A percentile compares a stretch with the other conserved stretches of the same genome.
Conservation (phyloP, 2,113 vertebrate species). For the Atrichornis clamosus region DNA sequence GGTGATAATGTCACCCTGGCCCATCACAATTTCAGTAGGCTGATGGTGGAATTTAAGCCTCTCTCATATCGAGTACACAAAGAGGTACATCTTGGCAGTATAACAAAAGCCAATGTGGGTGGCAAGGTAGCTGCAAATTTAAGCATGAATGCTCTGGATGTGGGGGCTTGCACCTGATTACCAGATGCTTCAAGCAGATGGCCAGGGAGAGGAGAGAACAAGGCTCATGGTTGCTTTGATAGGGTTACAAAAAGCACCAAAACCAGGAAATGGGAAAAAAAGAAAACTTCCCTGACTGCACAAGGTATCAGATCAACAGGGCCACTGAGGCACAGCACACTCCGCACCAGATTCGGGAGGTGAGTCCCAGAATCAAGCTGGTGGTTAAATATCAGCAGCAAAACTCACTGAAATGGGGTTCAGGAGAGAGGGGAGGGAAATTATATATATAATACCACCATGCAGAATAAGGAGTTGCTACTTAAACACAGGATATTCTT, state of each 20-base stretch:
- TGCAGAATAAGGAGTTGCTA: background rate
- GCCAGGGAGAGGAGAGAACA: conserved; percentile 76
- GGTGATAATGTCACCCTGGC: conserved; percentile 58
- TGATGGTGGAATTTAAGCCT: conserved; percentile 66
- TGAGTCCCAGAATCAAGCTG: background rate
- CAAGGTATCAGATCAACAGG: conserved; percentile 12
- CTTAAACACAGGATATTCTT: background rate
- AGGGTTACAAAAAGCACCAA: conserved; percentile 76
- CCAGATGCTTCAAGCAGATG: conserved; percentile 85
- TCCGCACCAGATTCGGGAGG: background rate
- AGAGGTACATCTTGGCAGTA: conserved; percentile 74
- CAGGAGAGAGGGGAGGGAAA: rapidly evolving
- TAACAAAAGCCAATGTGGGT: conserved; percentile 79
- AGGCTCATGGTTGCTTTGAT: conserved; percentile 76
- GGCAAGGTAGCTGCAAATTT: conserved; percentile 83
- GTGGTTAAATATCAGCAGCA: background rate
- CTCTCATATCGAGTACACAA: conserved; percentile 66
- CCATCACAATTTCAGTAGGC: conserved; percentile 30
- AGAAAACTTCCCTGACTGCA: conserved; percentile 33
- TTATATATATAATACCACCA: background rate
- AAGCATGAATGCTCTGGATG: conserved; percentile 79
- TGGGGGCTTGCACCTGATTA: conserved; percentile 80
- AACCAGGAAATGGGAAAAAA: conserved; percentile 50
- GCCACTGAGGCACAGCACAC: background rate
- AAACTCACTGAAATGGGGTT: background rate